Conservation (phyloP, 2,113 vertebrate species). For the Tiliqua scincoides region DNA sequence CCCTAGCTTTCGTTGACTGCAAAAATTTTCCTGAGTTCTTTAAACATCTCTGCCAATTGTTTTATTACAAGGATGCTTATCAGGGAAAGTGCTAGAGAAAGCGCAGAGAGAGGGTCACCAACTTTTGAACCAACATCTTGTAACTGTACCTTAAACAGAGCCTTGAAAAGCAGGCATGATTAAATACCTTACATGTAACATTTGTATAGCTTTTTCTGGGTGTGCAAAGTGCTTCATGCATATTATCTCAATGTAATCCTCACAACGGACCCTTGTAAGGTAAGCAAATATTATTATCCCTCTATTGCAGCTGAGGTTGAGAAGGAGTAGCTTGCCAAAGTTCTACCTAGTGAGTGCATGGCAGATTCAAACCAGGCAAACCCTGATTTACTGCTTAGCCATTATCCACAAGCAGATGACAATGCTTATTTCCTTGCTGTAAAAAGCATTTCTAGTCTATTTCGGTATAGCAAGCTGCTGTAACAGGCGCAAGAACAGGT, state of each 20-base stretch:
- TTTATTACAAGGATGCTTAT: not conserved
- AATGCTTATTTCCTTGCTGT: not conserved
- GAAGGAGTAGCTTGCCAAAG: too few relatives aligned
- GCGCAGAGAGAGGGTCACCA: not conserved
- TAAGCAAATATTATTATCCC: too few relatives aligned
- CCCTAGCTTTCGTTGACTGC: not conserved
- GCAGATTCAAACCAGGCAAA: too few relatives aligned
- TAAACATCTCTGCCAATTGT: not conserved
- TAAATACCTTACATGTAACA: too few relatives aligned
- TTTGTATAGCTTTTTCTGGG: too few relatives aligned
- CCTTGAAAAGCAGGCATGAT: not conserved
- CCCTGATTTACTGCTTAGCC: too few relatives aligned
- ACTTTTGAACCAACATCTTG: not conserved
- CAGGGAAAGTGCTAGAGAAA: not conserved
- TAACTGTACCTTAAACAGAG: not conserved
- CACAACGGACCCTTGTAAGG: too few relatives aligned
- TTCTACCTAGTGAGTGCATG: too few relatives aligned
- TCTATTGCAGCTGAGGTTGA: too few relatives aligned
- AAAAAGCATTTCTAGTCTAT: not conserved
- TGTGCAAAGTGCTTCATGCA: too few relatives aligned
- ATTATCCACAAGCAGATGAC: too few relatives aligned
- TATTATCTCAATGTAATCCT: too few relatives aligned
- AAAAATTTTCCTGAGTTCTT: not conserved
- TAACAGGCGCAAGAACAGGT: not conserved
- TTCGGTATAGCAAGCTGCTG: not conserved